Base-by-base conservation (phyloP, 1,140 invertebrate species). In the Drosophila mayri region DNA sequence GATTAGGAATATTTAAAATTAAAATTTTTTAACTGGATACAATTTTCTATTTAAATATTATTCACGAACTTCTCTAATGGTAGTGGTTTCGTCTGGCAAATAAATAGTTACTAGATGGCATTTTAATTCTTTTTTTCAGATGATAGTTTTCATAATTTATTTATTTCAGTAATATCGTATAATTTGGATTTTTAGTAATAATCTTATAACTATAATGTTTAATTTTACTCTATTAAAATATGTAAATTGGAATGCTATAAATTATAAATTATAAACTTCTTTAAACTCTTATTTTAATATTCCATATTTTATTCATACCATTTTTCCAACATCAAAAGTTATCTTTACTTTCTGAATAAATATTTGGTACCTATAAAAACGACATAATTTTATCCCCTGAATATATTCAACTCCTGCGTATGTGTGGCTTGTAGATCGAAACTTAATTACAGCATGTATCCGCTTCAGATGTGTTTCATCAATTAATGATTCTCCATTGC, bases 401-500 rank as follows among this genome's bases (percentile, higher is more conserved):
- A 55, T 35, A 35, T n/a, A 16, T 37, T 22, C 22, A 38, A 38
- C 0, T 4, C 35, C 35, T 14, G 1, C 11, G 7, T 22, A 9
- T 5, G 14, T 22, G 32, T 6, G 11, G 12, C 28, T 10, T 35
- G 22, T 57, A 38, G 35, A 25, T 18, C 41, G 16, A 25, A 37
- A 46, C 40, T 67, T 67, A 70, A 70, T 70, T 70, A 68, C 46
- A 43, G 66, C 46, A 66, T n/a, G 47, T 44, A 32, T 30, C 11
- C 49, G 61, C 37, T 50, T 50, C 65, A 25, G 38, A 38, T 37
- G 59, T 40, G 12, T 64, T 68, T 35, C 62, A 55, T 46, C 47
- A 67, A 70, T 70, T 67, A 70, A 67, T 55, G 66, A 70, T 67
- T 67, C 66, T 32, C 47, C 63, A 67, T 46, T 54, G 52, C 66